Evolutionary conservation across 64 coral and sea anemone species (phyloP), one percentile per base, ranked within the genome.

Genomic region (Platygyra sinensis): DNA sequence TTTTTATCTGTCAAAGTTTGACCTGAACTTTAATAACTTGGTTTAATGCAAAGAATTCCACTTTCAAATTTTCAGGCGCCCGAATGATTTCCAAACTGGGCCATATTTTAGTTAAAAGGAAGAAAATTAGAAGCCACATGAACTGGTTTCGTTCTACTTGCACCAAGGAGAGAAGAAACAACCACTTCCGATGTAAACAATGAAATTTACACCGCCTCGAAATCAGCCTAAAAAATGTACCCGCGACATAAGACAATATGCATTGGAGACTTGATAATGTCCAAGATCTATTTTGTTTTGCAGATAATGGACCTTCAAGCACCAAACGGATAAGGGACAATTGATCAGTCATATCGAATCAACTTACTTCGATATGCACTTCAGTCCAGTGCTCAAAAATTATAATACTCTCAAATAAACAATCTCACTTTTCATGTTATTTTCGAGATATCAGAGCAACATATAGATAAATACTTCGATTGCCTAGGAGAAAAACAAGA

Each of bases 171-270:
- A 46, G 3, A 46, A 33, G 4, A 22, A 69, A 85, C 22, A 10
- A 51, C 4, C 33, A 1, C 63, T 85, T 85, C 81, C 62, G 81
- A 71, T 51, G 63, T 85, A 85, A 85, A 85, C 81, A 71, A 71
- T 67, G 62, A 65, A 83, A 67, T 65, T 4, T 14, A 83, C 4
- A 32, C 61, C 67, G 39, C 39, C 42, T 12, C 10, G 22, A 65
- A 65, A 25, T n/a, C 22, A 28, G 5, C 24, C 65, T n/a, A 69
- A 69, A 69, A 11, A 69, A 10, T 27, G 4, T 25, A 27, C 24
- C 5, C 22, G 9, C 25, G 12, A 69, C 25, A 10, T 27, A n/a
- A 69, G 5, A n/a, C 65, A 67, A 9, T 69, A 69, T 69, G 9
- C 10, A 27, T 29, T 25, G 9, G 4, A 27, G 20, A 27, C 1